phyloP scores from a whole-genome alignment of 2,113 vertebrate genomes.

The Podocnemis expansa region DNA sequence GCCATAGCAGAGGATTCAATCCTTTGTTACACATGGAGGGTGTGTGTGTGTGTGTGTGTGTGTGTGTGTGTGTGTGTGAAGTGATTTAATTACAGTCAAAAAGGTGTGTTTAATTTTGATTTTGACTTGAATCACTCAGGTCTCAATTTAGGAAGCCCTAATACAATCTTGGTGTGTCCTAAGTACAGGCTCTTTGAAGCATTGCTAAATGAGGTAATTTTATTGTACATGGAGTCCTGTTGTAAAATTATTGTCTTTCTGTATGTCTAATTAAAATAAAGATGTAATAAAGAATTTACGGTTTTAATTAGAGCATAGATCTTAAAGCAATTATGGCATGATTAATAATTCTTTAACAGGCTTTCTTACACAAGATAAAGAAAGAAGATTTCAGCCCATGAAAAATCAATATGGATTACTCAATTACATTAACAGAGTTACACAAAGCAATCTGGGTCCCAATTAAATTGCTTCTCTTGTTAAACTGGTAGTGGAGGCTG shows the following conservation, averaged over 20 bases:
- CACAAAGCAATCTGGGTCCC: slow-evolving; percentile 68
- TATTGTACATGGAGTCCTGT: slow-evolving; percentile 70
- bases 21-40: background rate
- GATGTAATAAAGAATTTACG: slow-evolving; percentile 81
- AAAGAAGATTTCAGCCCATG: slow-evolving; percentile 74
- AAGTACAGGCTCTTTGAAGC: slow-evolving; percentile 48
- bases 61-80: background rate
- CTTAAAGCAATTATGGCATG: slow-evolving; percentile 80
- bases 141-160: slow-evolving; percentile 49
- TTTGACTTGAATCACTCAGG: background rate
- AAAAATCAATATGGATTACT: slow-evolving; percentile 82
- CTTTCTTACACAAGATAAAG: slow-evolving; percentile 71
- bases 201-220: slow-evolving; percentile 74
- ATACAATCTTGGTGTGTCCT: background rate
- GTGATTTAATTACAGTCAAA: slow-evolving; percentile 43
- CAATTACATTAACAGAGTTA: slow-evolving; percentile 77
- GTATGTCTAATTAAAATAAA: slow-evolving; percentile 83
- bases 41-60: background rate
- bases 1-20: background rate
- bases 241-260: slow-evolving; percentile 83
- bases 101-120: slow-evolving; percentile 24
- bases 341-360: slow-evolving; percentile 82
- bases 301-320: slow-evolving; percentile 82
- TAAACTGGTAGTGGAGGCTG: slow-evolving; percentile 61
- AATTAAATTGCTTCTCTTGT: slow-evolving; percentile 72